phyloP scores from a whole-genome alignment of 2,113 vertebrate species.

The Phalacrocorax brasilianus region DNA sequence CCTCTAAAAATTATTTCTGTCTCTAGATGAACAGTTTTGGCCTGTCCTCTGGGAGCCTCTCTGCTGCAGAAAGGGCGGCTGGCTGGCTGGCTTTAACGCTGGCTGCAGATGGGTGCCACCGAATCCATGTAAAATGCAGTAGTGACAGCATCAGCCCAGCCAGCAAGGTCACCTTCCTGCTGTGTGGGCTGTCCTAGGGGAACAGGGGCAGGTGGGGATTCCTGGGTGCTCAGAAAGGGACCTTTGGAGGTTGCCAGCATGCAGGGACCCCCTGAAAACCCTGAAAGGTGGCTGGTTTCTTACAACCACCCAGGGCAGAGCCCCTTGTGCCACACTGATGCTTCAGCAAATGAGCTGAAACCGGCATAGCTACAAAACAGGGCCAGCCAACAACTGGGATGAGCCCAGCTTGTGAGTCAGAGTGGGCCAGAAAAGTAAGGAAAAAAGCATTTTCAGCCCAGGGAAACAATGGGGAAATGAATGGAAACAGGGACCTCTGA shows the following conservation, averaged over 20 bases:
- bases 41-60: neutral
- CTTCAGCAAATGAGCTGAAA: neutral
- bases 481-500: neutral
- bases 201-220: neutral
- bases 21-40: neutral
- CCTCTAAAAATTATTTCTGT: neutral
- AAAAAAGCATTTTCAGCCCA: neutral
- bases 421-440: neutral
- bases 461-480: neutral
- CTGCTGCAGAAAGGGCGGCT: neutral
- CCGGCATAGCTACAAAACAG: neutral
- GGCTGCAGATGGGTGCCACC: accelerated
- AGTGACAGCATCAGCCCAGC: neutral
- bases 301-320: neutral
- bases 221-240: neutral
- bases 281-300: neutral
- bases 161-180: neutral
- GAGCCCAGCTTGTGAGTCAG: neutral
- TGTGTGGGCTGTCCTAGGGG: neutral
- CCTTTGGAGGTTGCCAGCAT: neutral
- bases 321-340: neutral
- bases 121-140: neutral
- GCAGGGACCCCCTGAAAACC: neutral
- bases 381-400: neutral
- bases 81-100: neutral